Percentiles rank a stretch among this genome's conserved stretches.
Evolutionary conservation across 2,113 vertebrate species (phyloP).

Genomic region (Lates calcarifer): DNA sequence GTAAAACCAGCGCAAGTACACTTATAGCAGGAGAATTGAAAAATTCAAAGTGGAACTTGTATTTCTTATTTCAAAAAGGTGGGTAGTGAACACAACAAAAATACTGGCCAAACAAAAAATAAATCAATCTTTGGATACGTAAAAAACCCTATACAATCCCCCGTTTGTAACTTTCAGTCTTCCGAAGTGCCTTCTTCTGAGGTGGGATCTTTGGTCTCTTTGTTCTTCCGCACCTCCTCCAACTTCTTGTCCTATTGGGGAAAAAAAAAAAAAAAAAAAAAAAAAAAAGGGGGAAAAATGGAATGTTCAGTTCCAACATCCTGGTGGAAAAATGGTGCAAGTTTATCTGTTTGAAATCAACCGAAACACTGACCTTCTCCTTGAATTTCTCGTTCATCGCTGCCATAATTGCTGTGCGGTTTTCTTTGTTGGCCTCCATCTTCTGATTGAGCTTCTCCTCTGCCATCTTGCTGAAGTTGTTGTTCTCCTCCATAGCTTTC

Average conservation of each 20-base stretch:
- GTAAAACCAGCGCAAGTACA: constrained; percentile 88
- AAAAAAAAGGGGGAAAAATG: not conserved
- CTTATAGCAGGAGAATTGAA: constrained; percentile 80
- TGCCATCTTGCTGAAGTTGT: constrained; percentile 99
- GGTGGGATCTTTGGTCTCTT: constrained; percentile 92
- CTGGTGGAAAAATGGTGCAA: not conserved
- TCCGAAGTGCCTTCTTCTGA: constrained; percentile 85
- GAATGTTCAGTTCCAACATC: not conserved
- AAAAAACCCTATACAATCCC: constrained; percentile 86
- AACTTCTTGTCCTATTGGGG: constrained; percentile 96
- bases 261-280: not conserved
- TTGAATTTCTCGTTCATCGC: constrained; percentile 97
- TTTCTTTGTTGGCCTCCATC: constrained; percentile 98
- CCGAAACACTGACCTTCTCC: constrained; percentile 88
- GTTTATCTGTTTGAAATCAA: not conserved
- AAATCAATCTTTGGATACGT: constrained; percentile 93
- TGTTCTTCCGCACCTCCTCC: constrained; percentile 97
- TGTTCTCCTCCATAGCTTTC: constrained; percentile 96
- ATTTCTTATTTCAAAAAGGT: constrained; percentile 81
- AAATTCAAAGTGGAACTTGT: constrained; percentile 78
- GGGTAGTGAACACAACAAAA: constrained; percentile 83
- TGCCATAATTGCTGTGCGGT: constrained; percentile 94
- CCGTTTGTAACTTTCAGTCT: constrained; percentile 80
- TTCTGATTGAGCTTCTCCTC: constrained; percentile 98
- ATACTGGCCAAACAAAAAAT: constrained; percentile 81